phyloP scores from a whole-genome alignment of 2,113 vertebrate genomes.

The Bujurquina vittata region DNA sequence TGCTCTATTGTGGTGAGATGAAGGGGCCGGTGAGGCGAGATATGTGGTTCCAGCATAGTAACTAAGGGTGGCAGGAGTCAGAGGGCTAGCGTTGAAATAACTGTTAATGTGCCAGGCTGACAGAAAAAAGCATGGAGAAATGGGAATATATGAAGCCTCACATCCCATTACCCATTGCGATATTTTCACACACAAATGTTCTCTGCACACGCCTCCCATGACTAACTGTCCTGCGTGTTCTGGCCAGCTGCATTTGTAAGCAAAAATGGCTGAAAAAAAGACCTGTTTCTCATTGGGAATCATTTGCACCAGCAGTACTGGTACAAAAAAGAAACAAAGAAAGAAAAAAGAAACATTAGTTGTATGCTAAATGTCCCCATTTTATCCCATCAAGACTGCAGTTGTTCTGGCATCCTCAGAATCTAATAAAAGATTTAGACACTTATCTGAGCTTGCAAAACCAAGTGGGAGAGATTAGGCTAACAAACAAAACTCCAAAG shows the following conservation, averaged over 20 bases:
- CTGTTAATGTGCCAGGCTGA: constrained; percentile 38
- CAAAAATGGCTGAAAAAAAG: constrained; percentile 30
- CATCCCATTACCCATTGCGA: constrained; percentile 48
- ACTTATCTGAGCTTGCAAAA: constrained; percentile 44
- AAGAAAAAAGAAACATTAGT: background rate
- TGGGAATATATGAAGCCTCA: constrained; percentile 46
- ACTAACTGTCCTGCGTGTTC: constrained; percentile 48
- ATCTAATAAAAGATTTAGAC: constrained; percentile 63
- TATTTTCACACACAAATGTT: constrained; percentile 37
- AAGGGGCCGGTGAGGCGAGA: constrained; percentile 22
- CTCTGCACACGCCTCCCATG: constrained; percentile 32
- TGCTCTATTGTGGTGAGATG: constrained; percentile 11
- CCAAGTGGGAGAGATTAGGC: constrained; percentile 52
- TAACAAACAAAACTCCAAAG: constrained; percentile 58
- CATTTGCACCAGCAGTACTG: constrained; percentile 34
- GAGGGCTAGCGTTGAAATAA: constrained; percentile 38
- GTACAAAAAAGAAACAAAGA: background rate
- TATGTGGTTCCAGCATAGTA: constrained; percentile 34
- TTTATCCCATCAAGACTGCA: constrained; percentile 38
- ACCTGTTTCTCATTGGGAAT: constrained; percentile 31
- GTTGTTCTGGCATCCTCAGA: constrained; percentile 30
- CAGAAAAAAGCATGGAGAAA: constrained; percentile 21
- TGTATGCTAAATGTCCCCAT: constrained; percentile 35
- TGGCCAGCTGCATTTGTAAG: constrained; percentile 45
- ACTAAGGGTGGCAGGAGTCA: constrained; percentile 52